Evolutionary conservation across 2,113 vertebrate species (phyloP), one percentile per base, ranked within the genome.

Genomic region (Takifugu bimaculatus): DNA sequence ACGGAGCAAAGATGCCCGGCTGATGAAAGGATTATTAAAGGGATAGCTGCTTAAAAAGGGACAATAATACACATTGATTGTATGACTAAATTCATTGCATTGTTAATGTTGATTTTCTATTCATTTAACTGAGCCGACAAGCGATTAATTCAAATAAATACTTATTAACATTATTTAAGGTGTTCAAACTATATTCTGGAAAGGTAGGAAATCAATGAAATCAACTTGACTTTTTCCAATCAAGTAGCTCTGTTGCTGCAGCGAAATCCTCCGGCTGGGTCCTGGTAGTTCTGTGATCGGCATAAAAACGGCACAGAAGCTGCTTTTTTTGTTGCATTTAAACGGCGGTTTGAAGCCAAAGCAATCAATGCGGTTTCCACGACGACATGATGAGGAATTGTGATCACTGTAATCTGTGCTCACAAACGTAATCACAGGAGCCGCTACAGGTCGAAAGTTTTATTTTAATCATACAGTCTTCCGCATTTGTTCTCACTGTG

Each of bases 251-350:
- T 28, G 60, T 62, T 54, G 51, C 54, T 52, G 29, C 20, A 61
- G 3, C 9, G 43, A 65, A 49, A 44, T 43, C 7, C 27, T 61
- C 47, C 57, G 65, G 28, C 51, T 6, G 42, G 68, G 50, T 15
- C 61, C 10, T 60, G 68, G 83, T 62, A 72, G 63, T 59, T 56
- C 60, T 63, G 35, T 2, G 70, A 74, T 63, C 49, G 65, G 58
- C 60, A 68, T 69, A 52, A 70, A 39, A 77, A 75, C 76, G 56
- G 82, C 79, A 77, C 52, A 50, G 67, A 63, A 82, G n/a, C 53
- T 10, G 26, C 67, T 57, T 35, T 49, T 65, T 74, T 48, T 54
- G 48, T 42, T 52, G 60, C 70, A 65, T 51, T 63, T 62, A 73
- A 59, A 54, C 50, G 44, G 45, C 44, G 43, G 50, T 10, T 32